phyloP scores from a whole-genome alignment of 2,797 vertebrate genomes.

The Toxotes lorentzi region DNA sequence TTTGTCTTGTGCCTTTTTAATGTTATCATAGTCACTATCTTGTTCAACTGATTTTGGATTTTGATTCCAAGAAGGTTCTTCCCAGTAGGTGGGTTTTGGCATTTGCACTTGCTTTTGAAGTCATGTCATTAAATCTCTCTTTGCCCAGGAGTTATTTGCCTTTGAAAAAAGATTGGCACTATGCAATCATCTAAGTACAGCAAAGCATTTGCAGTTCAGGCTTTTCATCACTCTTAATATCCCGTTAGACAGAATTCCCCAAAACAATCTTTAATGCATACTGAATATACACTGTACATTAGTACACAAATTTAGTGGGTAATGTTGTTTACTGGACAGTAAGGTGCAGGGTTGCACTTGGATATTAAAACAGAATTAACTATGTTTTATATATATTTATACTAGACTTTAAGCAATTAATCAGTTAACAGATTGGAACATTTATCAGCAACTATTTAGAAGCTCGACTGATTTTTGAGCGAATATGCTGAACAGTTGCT shows the following conservation, averaged over 20 bases:
- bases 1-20: not conserved
- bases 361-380: not conserved
- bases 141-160: slow-evolving; percentile 24
- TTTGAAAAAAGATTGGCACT: not conserved
- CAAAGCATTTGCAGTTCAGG: not conserved
- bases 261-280: not conserved
- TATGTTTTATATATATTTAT: no score
- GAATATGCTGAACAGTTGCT: no score
- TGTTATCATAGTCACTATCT: not conserved
- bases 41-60: no score
- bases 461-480: no score
- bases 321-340: not conserved
- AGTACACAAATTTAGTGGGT: no score
- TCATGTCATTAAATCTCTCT: slow-evolving; percentile 14
- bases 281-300: not conserved
- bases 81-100: not conserved
- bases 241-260: not conserved
- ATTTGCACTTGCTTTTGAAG: slow-evolving; percentile 12
- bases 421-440: no score
- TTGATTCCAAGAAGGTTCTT: slow-evolving; percentile 15
- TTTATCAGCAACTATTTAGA: no score
- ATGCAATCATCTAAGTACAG: not conserved
- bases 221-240: slow-evolving; percentile 3
- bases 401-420: no score
- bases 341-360: no score